Evolutionary conservation across 2,888 invertebrate genomes (phyloP).

Genomic region (Mythimna ferrago): DNA sequence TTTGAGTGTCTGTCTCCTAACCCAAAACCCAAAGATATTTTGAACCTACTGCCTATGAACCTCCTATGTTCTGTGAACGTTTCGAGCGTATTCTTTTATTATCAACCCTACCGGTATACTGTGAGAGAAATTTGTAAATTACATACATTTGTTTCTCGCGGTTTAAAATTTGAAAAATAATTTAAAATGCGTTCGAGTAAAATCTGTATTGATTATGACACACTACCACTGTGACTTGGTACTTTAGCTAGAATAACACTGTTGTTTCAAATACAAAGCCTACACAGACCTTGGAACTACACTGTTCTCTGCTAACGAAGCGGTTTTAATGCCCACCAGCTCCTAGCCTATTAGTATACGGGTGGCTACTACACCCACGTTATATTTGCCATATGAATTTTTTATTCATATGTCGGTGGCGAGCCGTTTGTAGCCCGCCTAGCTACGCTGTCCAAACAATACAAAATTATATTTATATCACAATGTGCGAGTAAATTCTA

Average conservation of each 20-base stretch:
- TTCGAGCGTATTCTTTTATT: too few relatives aligned
- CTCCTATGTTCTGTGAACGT: too few relatives aligned
- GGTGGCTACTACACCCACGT: slow-evolving; percentile 36
- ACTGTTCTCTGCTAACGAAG: neutral
- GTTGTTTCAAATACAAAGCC: neutral
- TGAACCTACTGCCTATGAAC: too few relatives aligned
- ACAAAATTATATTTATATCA: slow-evolving; percentile 49
- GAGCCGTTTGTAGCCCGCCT: slow-evolving; percentile 33
- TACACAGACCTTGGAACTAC: neutral
- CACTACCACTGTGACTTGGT: too few relatives aligned
- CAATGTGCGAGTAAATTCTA: slow-evolving; percentile 37
- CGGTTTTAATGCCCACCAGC: slow-evolving; percentile 5
- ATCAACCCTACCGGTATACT: too few relatives aligned
- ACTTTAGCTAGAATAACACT: neutral
- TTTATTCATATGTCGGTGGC: slow-evolving; percentile 37
- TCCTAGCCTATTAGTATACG: slow-evolving; percentile 26
- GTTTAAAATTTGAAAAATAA: neutral
- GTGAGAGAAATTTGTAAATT: too few relatives aligned
- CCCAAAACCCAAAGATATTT: too few relatives aligned
- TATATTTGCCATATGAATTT: slow-evolving; percentile 46
- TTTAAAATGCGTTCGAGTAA: neutral
- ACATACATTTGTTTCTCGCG: too few relatives aligned
- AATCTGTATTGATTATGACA: too few relatives aligned
- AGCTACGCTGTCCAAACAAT: slow-evolving; percentile 39
- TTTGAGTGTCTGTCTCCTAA: too few relatives aligned